phyloP scores from a whole-genome alignment of 2,888 invertebrate genomes.

The Pyrrhosoma nymphula region DNA sequence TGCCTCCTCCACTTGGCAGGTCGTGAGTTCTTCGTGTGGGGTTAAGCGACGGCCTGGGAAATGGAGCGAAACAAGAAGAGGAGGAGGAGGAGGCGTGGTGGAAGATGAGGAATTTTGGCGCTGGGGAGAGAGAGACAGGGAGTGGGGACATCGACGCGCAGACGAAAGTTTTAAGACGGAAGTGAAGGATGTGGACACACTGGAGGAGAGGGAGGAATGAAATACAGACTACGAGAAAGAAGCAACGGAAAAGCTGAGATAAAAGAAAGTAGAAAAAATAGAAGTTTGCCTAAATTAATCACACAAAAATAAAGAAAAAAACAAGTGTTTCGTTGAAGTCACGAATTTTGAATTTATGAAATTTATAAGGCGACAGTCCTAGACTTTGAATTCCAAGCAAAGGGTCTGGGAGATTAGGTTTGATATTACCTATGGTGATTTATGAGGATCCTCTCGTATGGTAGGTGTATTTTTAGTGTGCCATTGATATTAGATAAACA shows the following conservation, averaged over 20 bases:
- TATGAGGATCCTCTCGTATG: too few species aligned
- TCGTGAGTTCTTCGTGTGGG: slow-evolving; percentile 29
- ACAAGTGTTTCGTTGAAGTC: background rate
- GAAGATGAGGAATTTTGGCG: slow-evolving; percentile 4
- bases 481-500: too few species aligned
- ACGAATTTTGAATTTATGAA: too few species aligned
- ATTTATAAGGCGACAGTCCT: too few species aligned
- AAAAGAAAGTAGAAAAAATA: background rate
- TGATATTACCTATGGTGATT: too few species aligned
- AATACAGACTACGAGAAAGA: background rate
- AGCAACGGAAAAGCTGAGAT: background rate
- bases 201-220: background rate
- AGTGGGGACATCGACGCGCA: background rate
- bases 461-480: too few species aligned
- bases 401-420: too few species aligned
- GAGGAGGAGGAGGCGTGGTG: background rate
- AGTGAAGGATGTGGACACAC: background rate
- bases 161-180: background rate
- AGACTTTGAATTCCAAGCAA: too few species aligned
- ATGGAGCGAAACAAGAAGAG: slow-evolving; percentile 3
- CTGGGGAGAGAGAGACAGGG: background rate
- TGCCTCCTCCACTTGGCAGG: background rate
- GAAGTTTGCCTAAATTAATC: too few species aligned
- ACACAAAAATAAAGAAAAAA: background rate
- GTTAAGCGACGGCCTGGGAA: background rate